These are phyloP conservation scores for Nephrotoma guestfalica DNA, from an alignment of 2,888 invertebrate species.

Conservation along the genomic window DNA sequence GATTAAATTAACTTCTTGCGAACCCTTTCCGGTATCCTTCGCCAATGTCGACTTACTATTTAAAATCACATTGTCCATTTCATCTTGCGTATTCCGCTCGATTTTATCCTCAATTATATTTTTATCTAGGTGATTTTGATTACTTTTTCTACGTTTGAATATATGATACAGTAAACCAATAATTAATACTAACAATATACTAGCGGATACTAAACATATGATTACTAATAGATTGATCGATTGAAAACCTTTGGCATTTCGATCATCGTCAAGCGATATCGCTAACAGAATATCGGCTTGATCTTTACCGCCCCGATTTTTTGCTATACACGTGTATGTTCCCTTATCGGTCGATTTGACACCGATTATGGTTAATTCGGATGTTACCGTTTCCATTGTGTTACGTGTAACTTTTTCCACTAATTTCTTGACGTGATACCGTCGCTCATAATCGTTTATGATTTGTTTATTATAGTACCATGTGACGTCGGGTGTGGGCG, in stretches of 20 bases:
- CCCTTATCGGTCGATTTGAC: slow-evolving; percentile 51
- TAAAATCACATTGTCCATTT: neutral
- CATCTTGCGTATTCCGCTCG: neutral
- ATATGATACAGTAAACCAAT: neutral
- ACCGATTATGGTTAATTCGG: slow-evolving; percentile 49
- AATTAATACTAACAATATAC: slow-evolving; percentile 3
- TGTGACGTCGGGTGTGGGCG: slow-evolving; percentile 59
- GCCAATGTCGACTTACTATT: neutral
- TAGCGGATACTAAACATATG: neutral
- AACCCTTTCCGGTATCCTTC: neutral
- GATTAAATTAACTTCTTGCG: neutral
- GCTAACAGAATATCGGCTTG: slow-evolving; percentile 58
- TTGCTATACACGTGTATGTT: slow-evolving; percentile 64
- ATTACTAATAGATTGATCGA: neutral
- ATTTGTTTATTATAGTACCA: slow-evolving; percentile 48
- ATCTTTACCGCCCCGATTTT: slow-evolving; percentile 65
- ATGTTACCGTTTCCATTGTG: slow-evolving; percentile 26
- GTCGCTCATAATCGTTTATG: slow-evolving; percentile 35
- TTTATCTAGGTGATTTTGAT: neutral
- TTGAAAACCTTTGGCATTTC: neutral
- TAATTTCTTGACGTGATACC: slow-evolving; percentile 21
- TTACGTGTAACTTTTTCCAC: slow-evolving; percentile 23
- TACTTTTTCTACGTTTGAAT: neutral
- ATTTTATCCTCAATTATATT: neutral
- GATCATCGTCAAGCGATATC: slow-evolving; percentile 17